Conservation (phyloP, 2,888 invertebrate species). For the Nematopogon swammerdamellus region DNA sequence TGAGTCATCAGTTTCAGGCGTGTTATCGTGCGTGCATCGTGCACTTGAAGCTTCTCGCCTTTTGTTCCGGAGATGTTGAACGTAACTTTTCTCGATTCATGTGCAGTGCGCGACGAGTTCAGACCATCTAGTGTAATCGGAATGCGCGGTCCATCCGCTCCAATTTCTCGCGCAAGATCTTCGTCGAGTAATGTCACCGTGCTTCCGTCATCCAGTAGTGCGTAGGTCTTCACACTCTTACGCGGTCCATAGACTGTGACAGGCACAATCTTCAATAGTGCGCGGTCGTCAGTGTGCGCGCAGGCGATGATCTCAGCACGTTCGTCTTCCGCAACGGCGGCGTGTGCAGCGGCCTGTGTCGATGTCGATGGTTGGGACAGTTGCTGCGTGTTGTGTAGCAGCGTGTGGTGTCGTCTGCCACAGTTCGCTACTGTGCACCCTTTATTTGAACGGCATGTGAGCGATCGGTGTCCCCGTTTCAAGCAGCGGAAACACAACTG, state of each 20-base stretch:
- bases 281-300: background rate
- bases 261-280: background rate
- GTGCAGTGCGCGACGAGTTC: too few species aligned
- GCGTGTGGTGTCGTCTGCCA: slow-evolving; percentile 3
- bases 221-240: background rate
- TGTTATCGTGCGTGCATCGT: background rate
- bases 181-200: background rate
- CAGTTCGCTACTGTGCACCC: slow-evolving; percentile 5
- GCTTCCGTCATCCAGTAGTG: background rate
- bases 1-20: background rate
- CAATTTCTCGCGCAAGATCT: background rate
- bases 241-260: background rate
- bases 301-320: background rate
- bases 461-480: slow-evolving; percentile 1
- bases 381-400: slow-evolving; percentile 3
- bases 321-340: background rate
- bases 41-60: background rate
- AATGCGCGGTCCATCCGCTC: background rate
- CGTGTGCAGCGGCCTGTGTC: background rate
- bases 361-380: background rate
- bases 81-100: too few species aligned
- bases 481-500: slow-evolving; percentile 6
- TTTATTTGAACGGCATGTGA: background rate
- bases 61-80: too few species aligned
- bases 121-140: background rate